Base-by-base conservation (phyloP, 2,113 vertebrate genomes). In the Scolopax mira region DNA sequence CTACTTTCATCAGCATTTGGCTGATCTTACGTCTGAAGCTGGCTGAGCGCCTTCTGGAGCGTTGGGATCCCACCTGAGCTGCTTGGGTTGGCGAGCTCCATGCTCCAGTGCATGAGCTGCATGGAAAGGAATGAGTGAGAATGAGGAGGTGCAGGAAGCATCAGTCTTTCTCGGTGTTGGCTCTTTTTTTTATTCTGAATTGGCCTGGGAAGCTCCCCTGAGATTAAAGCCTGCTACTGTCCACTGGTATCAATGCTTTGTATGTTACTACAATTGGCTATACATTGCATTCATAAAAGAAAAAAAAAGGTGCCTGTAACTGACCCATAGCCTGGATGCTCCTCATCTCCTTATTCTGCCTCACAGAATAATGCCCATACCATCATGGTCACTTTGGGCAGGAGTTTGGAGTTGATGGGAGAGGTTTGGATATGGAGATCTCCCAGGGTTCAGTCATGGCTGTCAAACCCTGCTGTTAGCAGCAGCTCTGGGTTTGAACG, bases 71-170 rank as follows among this genome's bases (percentile, higher is more conserved):
- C 22, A 24, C 0, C 13, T 18, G 23, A 64, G 24, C 23, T 1
- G 6, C 62, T 37, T 21, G 28, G 17, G 3, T 39, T 55, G 65
- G 6, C 0, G 4, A 52, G 10, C 13, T 46, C 21, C 0, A 0
- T 31, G 55, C 9, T 66, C 27, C 31, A 14, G 10, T 22, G n/a
- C 37, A 22, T 10, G 19, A 11, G 23, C 30, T 9, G 8, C 28
- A 6, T 54, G 42, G 16, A 75, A 60, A 14, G 28, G 27, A 86
- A 64, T 9, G 11, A 48, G 23, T 1, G 3, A 71, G 27, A 79
- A 74, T 0, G 0, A 5, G 16, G 25, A 74, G n/a, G 18, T 1
- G 3, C 15, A 42, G 55, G 10, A 72, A 27, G 7, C 0, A 0
- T 23, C 55, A 28, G 7, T 37, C 8, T 79, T 31, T 54, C 28